Percentiles rank a stretch among this genome's conserved stretches.
These are phyloP conservation scores for Amazona ochrocephala DNA, from an alignment of 2,797 vertebrate genomes.

Conservation along the genomic window DNA sequence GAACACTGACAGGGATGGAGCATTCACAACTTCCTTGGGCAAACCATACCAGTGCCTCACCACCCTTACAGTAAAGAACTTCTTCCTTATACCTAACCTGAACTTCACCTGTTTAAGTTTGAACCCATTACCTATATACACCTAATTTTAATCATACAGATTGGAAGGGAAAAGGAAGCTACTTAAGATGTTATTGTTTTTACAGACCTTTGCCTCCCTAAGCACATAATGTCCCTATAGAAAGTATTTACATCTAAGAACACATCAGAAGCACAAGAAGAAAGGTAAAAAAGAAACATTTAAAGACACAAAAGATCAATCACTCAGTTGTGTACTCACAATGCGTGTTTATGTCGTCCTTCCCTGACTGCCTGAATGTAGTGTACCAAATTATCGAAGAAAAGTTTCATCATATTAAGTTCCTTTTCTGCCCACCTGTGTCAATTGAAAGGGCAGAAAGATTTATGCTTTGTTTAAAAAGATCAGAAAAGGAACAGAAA, in stretches of 20 bases:
- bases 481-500: not conserved
- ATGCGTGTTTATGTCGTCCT: constrained; percentile 90
- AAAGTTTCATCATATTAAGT: constrained; percentile 98
- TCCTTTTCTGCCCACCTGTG: constrained; percentile 99
- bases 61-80: not conserved
- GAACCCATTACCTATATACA: not conserved
- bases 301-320: not conserved
- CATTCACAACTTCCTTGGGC: not conserved
- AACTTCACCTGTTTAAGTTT: not conserved
- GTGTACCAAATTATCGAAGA: constrained; percentile 96
- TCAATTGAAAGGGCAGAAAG: constrained; percentile 46
- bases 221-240: not conserved
- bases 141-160: not conserved
- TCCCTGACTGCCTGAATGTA: constrained; percentile 96
- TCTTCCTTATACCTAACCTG: not conserved
- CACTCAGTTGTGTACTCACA: constrained; percentile 82
- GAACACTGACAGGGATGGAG: not conserved
- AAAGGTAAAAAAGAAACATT: not conserved
- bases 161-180: not conserved
- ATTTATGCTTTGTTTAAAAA: not conserved
- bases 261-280: not conserved
- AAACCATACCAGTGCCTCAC: not conserved
- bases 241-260: not conserved
- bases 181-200: not conserved
- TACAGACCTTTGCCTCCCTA: not conserved